Evolutionary conservation across 2,888 invertebrate genomes (phyloP), one percentile per base, ranked within the genome.

Genomic region (Papilio elwesi): DNA sequence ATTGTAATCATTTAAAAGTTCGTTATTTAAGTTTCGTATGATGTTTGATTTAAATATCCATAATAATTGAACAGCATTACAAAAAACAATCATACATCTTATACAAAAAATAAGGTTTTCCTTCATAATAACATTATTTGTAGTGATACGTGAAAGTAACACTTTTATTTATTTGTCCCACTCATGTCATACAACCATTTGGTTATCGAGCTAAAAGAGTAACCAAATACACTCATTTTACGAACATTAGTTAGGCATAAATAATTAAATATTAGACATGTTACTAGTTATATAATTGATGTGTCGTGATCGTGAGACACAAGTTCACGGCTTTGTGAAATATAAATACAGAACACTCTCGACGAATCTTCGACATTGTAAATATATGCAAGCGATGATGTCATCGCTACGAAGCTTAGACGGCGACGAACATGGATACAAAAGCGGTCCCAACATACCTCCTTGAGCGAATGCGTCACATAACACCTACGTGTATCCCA

Each of bases 301-400:
- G 51, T 47, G 65, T 52, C 65, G 38, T 38, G 73, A 76, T 52
- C 65, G 38, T 38, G 73, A 76, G 76, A 38, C 49, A 78, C 83
- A 88, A 85, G 83, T 84, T 86, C 82, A 85, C 79, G 84, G 82
- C 78, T 78, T 76, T 79, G 77, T 76, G 74, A 81, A 78, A 76
- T 74, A 70, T 73, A 71, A 68, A 74, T 68, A 67, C n/a, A 26
- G 53, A 70, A 73, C 38, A 11, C 47, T 43, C 69, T 67, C 63
- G 67, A 47, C 70, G 59, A 63, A 70, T 63, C 67, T 36, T 71
- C 68, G 43, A 68, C 62, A 68, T 77, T 77, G 86, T 87, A 89
- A 90, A 90, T 82, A 43, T 43, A 88, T 83, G 81, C 77, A 86
- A 86, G 76, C 71, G 86, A 77, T 93, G 92, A 93, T 92, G 87